These are phyloP conservation scores for Nemotelus nigrinus DNA, from an alignment of 2,888 invertebrate genomes.

Conservation along the genomic window DNA sequence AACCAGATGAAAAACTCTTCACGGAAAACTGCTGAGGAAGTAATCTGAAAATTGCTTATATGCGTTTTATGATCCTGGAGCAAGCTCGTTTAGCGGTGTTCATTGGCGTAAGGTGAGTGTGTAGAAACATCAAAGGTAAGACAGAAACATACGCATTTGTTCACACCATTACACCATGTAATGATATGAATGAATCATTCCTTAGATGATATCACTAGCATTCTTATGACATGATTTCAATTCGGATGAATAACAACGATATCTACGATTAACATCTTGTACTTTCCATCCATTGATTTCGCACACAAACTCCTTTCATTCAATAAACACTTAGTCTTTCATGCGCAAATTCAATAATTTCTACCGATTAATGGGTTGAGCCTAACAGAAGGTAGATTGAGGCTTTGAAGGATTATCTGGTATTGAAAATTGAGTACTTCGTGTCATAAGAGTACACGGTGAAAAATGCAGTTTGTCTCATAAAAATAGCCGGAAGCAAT, in stretches of 20 bases:
- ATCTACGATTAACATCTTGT: constrained; percentile 46
- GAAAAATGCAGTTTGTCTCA: too few species aligned
- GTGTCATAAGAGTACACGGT: too few species aligned
- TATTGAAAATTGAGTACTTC: background rate
- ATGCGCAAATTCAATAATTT: constrained; percentile 35
- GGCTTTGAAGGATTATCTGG: constrained; percentile 21
- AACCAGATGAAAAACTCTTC: constrained; percentile 1
- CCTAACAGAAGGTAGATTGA: constrained; percentile 31
- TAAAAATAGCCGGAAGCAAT: too few species aligned
- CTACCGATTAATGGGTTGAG: constrained; percentile 22
- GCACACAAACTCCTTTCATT: constrained; percentile 42
- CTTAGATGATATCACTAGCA: constrained; percentile 31
- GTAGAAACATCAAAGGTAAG: constrained; percentile 47
- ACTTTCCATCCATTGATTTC: constrained; percentile 36
- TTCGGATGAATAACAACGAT: constrained; percentile 39
- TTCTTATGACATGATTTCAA: constrained; percentile 12
- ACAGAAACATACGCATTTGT: constrained; percentile 11
- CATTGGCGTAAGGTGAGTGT: constrained; percentile 43
- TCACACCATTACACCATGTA: constrained; percentile 33
- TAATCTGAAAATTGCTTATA: constrained; percentile 51
- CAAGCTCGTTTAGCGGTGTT: constrained; percentile 20
- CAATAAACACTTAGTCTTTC: constrained; percentile 35
- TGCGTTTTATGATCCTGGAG: constrained; percentile 48
- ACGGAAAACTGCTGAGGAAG: constrained; percentile 50
- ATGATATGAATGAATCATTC: constrained; percentile 17